Evolutionary conservation across 2,113 vertebrate genomes (phyloP), one percentile per base, ranked within the genome.

Genomic region (Oriolus oriolus): DNA sequence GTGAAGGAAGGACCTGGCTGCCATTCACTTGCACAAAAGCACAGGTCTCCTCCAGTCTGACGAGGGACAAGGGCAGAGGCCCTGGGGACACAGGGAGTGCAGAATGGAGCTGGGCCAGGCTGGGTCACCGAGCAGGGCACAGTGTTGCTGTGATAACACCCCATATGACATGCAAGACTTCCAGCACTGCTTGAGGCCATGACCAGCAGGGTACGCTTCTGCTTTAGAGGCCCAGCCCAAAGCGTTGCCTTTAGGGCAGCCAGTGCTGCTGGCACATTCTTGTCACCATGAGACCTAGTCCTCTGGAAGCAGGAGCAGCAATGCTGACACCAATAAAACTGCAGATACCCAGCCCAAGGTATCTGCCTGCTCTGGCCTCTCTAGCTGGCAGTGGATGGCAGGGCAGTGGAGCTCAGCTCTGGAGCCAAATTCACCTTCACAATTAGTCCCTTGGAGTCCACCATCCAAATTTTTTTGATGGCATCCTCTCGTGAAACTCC

Each of bases 361-460:
- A 45, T 45, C 31, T 50, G 57, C 59, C 66, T 69, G 33, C 45
- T 91, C 61, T 91, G 74, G 53, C 37, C 41, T 68, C 54, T 63
- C n/a, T 23, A 59, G 24, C 59, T 73, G 81, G 52, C 33, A 85
- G 10, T 59, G 57, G 20, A 28, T 22, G 37, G 12, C 1, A 2
- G 30, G 16, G 23, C 17, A 81, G 19, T 16, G 21, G 28, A 69
- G 27, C 23, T 92, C 17, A 64, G 61, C 53, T 90, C 45, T 80
- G 37, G 37, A 80, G 42, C 65, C 20, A 84, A 73, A 87, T 41
- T 84, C 98, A 99, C 99, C 99, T 99, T 99, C 26, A 99, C 99
- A 77, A 99, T 99, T 73, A 99, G 98, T 45, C 99, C 99, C 90
- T 98, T 99, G 52, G 99, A 99, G 89, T 99, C 99, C 84, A 99